Conservation (phyloP, 2,888 invertebrate species). For the Zygothrica quintamaculata region DNA sequence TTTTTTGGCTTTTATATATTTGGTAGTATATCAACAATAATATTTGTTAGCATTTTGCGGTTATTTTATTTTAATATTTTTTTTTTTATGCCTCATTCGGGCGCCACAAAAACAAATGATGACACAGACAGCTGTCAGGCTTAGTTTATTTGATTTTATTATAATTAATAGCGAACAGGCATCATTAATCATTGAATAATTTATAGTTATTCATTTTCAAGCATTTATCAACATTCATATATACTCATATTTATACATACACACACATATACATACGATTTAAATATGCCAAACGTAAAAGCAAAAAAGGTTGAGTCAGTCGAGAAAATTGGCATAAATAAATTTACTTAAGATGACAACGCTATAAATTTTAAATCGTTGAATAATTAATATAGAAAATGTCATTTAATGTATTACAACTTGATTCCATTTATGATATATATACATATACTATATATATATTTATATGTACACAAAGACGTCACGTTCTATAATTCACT, state of each 20-base stretch:
- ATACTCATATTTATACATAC: slow-evolving; percentile 43
- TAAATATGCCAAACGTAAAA: not conserved
- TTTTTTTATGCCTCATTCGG: slow-evolving; percentile 16
- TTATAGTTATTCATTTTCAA: slow-evolving; percentile 55
- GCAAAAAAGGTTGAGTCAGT: slow-evolving; percentile 60
- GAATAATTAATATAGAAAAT: slow-evolving; percentile 41
- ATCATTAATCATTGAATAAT: slow-evolving; percentile 82
- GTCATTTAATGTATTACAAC: slow-evolving; percentile 23
- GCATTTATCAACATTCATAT: slow-evolving; percentile 5
- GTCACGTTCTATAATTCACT: not conserved
- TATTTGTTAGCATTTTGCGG: slow-evolving; percentile 34
- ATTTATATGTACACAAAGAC: no score
- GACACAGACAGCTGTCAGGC: slow-evolving; percentile 83
- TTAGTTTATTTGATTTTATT: slow-evolving; percentile 83
- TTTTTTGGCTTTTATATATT: no score
- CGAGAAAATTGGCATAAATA: slow-evolving; percentile 38
- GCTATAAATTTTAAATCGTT: slow-evolving; percentile 52
- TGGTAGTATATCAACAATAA: slow-evolving; percentile 43
- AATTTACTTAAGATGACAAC: slow-evolving; percentile 62
- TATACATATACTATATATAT: slow-evolving; percentile 8
- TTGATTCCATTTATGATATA: slow-evolving; percentile 11
- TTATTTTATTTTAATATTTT: slow-evolving; percentile 15
- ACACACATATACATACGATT: slow-evolving; percentile 4
- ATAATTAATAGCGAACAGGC: slow-evolving; percentile 82
- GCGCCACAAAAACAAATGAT: slow-evolving; percentile 68